Base-by-base conservation (phyloP, 2,113 vertebrate species). In the Carassius carassius region DNA sequence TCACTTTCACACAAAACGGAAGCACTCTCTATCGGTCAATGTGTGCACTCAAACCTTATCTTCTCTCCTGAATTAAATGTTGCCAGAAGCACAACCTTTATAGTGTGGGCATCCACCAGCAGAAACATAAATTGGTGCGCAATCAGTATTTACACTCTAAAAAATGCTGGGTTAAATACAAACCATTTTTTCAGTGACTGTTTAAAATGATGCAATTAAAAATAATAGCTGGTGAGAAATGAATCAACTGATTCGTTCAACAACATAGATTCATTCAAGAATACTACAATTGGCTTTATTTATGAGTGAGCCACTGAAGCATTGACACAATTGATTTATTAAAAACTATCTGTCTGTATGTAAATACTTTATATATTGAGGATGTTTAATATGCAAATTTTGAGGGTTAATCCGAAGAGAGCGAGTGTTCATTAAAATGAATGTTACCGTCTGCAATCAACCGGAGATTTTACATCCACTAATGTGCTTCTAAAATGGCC, bases 371-470 rank as follows among this genome's bases (percentile, higher is more conserved):
- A 14, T 29, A 51, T 12, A 67, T 78, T 37, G 67, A 81, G 49
- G 11, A 51, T 51, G 17, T 67, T 81, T 67, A 81, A 81, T 51
- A 81, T 51, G 23, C 16, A 49, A 25, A 51, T 69, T 8, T 10
- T 49, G 29, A 3, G 14, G 44, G 41, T 32, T n/a, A 81, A 81
- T 81, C 47, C 51, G 62, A 13, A 29, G 41, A 81, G 62, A 81
- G 23, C 13, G 78, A 81, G 41, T 51, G 37, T 29, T 44, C 37
- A 81, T 81, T 67, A 69, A 69, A 81, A 69, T 81, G 5, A 81
- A 51, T 81, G 44, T 41, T 12, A 69, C 25, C 78, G 51, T 81
- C 44, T 81, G 78, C 44, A 69, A 29, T 23, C 78, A 44, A n/a
- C 44, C 78, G 35, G 78, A 10, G 6, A 49, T 81, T 81, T 81